phyloP scores from a whole-genome alignment of 2,113 vertebrate species.

The Phalacrocorax brasilianus region DNA sequence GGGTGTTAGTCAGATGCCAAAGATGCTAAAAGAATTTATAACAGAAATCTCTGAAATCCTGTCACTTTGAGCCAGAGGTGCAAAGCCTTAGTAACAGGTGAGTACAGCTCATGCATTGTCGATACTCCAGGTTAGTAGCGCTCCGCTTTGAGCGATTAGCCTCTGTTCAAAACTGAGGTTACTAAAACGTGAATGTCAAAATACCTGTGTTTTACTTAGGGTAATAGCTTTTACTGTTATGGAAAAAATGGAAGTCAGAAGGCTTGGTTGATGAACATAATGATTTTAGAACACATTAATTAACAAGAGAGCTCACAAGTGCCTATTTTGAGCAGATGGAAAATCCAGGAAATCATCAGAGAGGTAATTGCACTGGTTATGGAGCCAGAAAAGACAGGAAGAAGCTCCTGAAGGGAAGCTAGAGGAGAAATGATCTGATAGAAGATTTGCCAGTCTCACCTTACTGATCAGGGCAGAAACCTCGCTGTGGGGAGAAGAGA shows the following conservation, averaged over 20 bases:
- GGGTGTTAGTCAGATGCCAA: background rate
- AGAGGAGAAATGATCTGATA: constrained; percentile 1
- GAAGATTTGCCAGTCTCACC: constrained; percentile 7
- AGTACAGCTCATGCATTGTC: background rate
- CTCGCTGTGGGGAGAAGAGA: background rate
- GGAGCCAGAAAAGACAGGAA: constrained; percentile 17
- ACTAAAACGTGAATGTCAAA: background rate
- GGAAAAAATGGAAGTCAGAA: constrained; percentile 14
- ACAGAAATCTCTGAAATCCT: background rate
- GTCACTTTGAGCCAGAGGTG: background rate
- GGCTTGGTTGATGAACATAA: constrained; percentile 51
- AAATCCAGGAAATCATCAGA: constrained; percentile 50
- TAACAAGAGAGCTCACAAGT: constrained; percentile 52
- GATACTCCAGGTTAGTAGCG: background rate
- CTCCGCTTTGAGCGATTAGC: background rate
- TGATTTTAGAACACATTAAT: constrained; percentile 63
- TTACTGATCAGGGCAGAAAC: constrained; percentile 2
- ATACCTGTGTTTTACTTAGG: constrained; percentile 10
- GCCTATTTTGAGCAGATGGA: constrained; percentile 54
- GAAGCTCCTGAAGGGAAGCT: constrained; percentile 47
- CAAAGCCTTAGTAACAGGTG: background rate
- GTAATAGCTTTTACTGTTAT: constrained; percentile 11
- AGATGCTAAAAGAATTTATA: background rate
- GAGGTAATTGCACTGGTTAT: constrained; percentile 53
- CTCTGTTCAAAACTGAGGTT: background rate